Conservation (phyloP, 2,113 vertebrate species). For the Nanorana parkeri region DNA sequence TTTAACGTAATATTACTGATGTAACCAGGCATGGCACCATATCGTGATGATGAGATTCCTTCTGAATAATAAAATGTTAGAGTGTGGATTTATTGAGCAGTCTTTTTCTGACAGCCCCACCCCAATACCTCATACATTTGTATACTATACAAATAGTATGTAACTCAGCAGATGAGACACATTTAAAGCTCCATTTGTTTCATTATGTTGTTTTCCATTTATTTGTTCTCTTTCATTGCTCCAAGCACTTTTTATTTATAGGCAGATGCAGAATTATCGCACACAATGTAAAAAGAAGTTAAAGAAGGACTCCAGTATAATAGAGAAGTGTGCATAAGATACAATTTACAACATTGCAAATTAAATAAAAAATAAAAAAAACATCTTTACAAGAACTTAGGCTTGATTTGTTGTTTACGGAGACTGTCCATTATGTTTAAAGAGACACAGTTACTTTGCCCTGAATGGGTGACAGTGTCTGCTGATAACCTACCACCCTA, state of each 20-base stretch:
- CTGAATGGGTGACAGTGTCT: no score
- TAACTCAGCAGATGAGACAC: no score
- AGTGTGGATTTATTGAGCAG: background rate
- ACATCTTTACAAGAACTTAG: no score
- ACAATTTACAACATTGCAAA: no score
- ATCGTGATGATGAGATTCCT: background rate
- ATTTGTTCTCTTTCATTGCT: background rate
- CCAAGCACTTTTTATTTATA: background rate
- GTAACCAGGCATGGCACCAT: slow-evolving; percentile 18
- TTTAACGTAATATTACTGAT: slow-evolving; percentile 39
- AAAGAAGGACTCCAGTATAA: no score
- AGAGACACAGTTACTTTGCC: no score
- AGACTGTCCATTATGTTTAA: no score
- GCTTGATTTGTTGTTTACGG: no score
- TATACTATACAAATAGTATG: background rate
- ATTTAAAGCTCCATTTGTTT: background rate
- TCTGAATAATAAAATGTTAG: background rate
- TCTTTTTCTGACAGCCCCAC: background rate
- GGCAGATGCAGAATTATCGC: background rate
- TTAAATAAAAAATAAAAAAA: no score
- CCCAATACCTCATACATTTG: background rate
- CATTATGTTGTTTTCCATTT: slow-evolving; percentile 1
- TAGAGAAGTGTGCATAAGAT: no score
- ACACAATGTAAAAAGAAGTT: no score
- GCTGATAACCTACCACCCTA: no score